Base-by-base conservation (phyloP, 2,113 vertebrate genomes). In the Daubentonia madagascariensis region DNA sequence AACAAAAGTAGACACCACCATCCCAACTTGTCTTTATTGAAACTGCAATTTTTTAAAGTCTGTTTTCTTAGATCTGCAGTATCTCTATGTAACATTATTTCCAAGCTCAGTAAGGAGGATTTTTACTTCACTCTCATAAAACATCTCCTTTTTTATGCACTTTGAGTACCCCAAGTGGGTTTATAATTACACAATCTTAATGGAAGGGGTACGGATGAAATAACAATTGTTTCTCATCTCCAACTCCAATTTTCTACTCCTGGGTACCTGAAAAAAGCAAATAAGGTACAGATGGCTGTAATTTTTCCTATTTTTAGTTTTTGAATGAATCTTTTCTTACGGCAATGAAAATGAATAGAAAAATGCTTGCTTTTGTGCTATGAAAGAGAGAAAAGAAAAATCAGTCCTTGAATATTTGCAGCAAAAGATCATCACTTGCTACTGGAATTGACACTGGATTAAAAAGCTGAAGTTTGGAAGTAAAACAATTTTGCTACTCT, bases 381-480 rank as follows among this genome's bases (percentile, higher is more conserved):
- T 52, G 5, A 57, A 9, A 83, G n/a, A 57, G 50, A 93, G 25
- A 93, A 93, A 88, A 79, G 59, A 90, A 86, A 93, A 90, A 48
- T 4, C 18, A 78, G 22, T 65, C 63, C 57, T 97, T 83, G 90
- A 96, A 97, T 37, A 79, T 75, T 84, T 93, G 48, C 57, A 94
- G 68, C 59, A 91, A 90, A 85, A 94, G 0, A 22, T 18, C 50
- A 17, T 54, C 52, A 68, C 45, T 93, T 87, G 23, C 89, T 75
- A 59, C 7, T 59, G 13, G 2, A 79, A 37, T 1, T 48, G 4
- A 18, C 8, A 40, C 20, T n/a, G 76, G 17, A 73, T 91, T 96
- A 75, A 95, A 93, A 87, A 81, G 50, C 90, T 96, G 6, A 97
- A 91, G 11, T 97, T 97, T 96, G 67, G 18, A 96, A 95, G 92